Base-by-base conservation (phyloP, 2,888 invertebrate genomes). In the Epirrhoe tristata region DNA sequence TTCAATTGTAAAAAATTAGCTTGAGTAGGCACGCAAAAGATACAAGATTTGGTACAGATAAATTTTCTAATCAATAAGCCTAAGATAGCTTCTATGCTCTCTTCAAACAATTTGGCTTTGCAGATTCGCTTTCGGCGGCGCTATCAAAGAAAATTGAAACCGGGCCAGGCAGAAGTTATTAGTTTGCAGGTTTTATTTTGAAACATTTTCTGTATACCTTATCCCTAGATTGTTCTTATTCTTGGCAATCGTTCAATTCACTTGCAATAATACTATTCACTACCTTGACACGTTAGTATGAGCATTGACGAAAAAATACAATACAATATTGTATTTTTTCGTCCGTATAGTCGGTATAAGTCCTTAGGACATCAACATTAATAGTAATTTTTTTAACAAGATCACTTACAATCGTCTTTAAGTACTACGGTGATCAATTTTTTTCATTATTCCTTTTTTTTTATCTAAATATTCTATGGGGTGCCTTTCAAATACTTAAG, bases 111-210 rank as follows among this genome's bases (percentile, higher is more conserved):
- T 73, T 67, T 57, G 70, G 69, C 64, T 76, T 83, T 79, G 63
- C 78, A 95, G 95, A 90, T 95, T 58, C 89, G 90, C 72, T 96
- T 94, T 84, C 90, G 94, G 62, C 92, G 94, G 73, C 87, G 93
- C 66, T 95, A 94, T 80, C 94, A 94, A 83, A 90, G 96, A 74
- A 94, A 94, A 83, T 81, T 94, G 39, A 88, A 90, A 77, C 87
- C 93, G 6, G 91, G 87, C 16, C 93, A 95, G 75, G 77, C 90
- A 7, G 94, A 95, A 68, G 86, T 95, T 39, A 91, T 96, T 54
- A 95, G 95, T 63, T 74, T 91, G 67, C 93, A 93, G 87, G 93
- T 91, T 77, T 69, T 70, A 73, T 73, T 71, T 67, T 66, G 14
- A 60, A 66, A 63, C 58, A 63, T 60, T 66, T 53, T 57, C 36